Conservation (phyloP, 2,113 vertebrate species). For the Rallus limicola region DNA sequence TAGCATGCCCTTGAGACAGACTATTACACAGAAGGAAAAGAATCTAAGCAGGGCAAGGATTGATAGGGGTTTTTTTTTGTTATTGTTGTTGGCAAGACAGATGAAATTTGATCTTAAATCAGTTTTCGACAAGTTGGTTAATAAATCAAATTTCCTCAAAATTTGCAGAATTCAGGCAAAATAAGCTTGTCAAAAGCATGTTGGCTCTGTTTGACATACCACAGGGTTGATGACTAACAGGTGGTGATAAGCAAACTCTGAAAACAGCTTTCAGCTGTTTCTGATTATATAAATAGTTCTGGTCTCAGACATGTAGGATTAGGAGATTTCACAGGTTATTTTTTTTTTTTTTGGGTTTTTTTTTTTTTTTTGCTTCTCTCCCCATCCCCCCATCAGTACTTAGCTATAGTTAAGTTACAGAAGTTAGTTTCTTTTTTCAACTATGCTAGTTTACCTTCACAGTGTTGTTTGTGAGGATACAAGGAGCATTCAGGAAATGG, state of each 20-base stretch:
- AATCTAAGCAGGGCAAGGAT: not conserved
- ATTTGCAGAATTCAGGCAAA: not conserved
- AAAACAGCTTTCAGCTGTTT: not conserved
- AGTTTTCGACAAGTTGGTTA: not conserved
- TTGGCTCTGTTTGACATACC: not conserved
- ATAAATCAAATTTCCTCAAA: not conserved
- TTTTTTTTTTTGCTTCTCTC: too few relatives aligned
- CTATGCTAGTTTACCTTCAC: not conserved
- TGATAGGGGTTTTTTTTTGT: too few relatives aligned
- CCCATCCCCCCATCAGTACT: not conserved
- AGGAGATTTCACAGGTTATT: not conserved
- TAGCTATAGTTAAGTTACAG: not conserved
- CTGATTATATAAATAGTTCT: not conserved
- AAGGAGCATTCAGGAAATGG: not conserved
- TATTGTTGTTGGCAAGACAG: not conserved
- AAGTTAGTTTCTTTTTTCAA: not conserved
- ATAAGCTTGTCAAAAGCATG: not conserved
- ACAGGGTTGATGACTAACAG: not conserved
- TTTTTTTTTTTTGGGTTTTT: not conserved
- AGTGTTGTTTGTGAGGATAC: not conserved
- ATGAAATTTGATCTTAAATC: not conserved
- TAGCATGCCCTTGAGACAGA: rapidly evolving
- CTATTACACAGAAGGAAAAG: not conserved
- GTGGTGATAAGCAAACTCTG: not conserved
- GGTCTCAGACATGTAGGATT: not conserved